phyloP scores from a whole-genome alignment of 2,888 invertebrate species.

The Phyllotreta striolata region DNA sequence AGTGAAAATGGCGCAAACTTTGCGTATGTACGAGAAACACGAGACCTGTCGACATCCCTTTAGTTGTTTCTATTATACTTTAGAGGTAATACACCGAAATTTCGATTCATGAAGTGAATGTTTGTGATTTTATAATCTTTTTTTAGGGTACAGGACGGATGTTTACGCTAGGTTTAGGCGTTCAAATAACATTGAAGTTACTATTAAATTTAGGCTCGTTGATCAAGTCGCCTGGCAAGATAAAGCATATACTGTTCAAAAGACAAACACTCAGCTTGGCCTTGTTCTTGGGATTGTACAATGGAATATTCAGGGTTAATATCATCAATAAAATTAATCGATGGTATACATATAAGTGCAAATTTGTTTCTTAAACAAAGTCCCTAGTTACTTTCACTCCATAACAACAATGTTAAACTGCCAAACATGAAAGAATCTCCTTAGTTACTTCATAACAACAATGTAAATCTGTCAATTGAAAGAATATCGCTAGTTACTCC shows the following conservation, averaged over 20 bases:
- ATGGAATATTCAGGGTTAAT: constrained; percentile 72
- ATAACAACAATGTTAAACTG: no score
- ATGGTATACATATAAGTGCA: no score
- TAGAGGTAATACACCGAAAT: constrained; percentile 59
- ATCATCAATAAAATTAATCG: background rate
- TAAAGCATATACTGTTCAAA: constrained; percentile 65
- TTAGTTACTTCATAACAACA: no score
- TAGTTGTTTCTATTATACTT: constrained; percentile 68
- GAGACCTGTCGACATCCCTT: constrained; percentile 69
- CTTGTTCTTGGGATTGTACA: constrained; percentile 74
- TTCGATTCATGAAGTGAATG: background rate
- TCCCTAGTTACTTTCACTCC: no score
- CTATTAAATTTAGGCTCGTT: constrained; percentile 66
- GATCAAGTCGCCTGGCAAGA: constrained; percentile 62
- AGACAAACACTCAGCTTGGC: constrained; percentile 69
- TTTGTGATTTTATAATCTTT: constrained; percentile 13
- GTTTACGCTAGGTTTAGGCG: constrained; percentile 69
- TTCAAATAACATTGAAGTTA: constrained; percentile 69
- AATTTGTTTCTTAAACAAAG: no score
- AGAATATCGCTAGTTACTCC: no score
- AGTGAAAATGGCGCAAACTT: background rate
- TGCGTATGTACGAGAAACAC: constrained; percentile 48
- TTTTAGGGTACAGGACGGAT: constrained; percentile 67
- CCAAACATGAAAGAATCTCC: no score
- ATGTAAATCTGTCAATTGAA: no score